These are phyloP conservation scores for Manis crassicaudata DNA, from an alignment of 2,797 vertebrate species.

Conservation along the genomic window DNA sequence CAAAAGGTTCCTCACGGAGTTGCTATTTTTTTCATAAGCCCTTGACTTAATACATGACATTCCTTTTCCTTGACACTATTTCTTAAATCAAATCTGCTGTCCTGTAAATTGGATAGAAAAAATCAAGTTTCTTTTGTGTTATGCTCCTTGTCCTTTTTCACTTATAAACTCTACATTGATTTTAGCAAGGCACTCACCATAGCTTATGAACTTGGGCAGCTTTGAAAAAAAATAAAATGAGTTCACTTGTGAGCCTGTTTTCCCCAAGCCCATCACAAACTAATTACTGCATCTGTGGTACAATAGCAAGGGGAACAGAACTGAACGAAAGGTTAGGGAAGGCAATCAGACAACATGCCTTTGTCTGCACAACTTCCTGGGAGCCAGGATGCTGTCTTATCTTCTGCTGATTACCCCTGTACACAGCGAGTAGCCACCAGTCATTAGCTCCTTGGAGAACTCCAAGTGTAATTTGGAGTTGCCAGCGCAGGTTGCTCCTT, in stretches of 20 bases:
- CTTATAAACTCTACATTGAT: constrained; percentile 55
- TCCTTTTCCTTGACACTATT: constrained; percentile 61
- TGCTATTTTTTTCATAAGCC: background rate
- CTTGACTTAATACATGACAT: constrained; percentile 43
- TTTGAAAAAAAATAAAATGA: constrained; percentile 66
- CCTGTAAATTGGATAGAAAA: constrained; percentile 65
- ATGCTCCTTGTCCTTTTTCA: constrained; percentile 51
- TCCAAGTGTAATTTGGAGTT: constrained; percentile 67
- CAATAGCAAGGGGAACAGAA: constrained; percentile 55
- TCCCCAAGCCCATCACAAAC: constrained; percentile 11
- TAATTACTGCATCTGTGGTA: constrained; percentile 52
- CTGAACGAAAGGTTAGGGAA: constrained; percentile 45
- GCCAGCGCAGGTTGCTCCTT: constrained; percentile 17
- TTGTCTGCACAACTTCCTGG: constrained; percentile 65
- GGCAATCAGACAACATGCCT: constrained; percentile 58
- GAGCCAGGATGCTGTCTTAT: constrained; percentile 54
- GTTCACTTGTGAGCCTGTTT: background rate
- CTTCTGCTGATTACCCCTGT: constrained; percentile 57
- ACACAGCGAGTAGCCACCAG: constrained; percentile 28
- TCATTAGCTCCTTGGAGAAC: constrained; percentile 72
- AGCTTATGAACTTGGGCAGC: constrained; percentile 58
- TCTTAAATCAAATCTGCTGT: constrained; percentile 52
- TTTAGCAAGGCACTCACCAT: constrained; percentile 64
- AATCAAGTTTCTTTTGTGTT: constrained; percentile 63
- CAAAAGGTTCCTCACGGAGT: background rate